Evolutionary conservation across 2,797 vertebrate genomes (phyloP), one percentile per base, ranked within the genome.

Genomic region (Anguilla obscura): DNA sequence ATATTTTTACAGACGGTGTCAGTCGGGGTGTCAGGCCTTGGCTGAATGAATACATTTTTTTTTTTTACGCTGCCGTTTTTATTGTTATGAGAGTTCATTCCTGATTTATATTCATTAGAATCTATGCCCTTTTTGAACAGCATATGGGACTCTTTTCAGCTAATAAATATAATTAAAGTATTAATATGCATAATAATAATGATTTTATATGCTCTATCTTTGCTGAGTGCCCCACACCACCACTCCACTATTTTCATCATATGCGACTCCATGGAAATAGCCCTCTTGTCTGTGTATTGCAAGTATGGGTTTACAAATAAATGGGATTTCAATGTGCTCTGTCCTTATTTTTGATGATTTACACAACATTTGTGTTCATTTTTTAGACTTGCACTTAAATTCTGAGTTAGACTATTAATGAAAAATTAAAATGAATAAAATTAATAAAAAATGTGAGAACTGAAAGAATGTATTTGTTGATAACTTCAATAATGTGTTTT

Each of bases 51-150:
- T 87, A 85, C 88, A 88, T 88, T 87, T 74, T 86, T 90, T 87
- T 89, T 85, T 87, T 89, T 85, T 56, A 89, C 86, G 74, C 58
- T 83, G 66, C 90, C 86, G 86, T 87, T 89, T 90, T 92, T 83
- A 85, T 88, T 52, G 84, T 33, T 56, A 60, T 33, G 83, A 56
- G 58, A 60, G 30, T 84, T 24, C 82, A 48, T 85, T 79, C 18
- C 36, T 45, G 21, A 33, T 40, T 45, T 21, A 21, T 18, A 40
- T 40, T 79, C 36, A 79, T 76, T 76, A 76, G 24, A n/a, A 69
- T 8, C 14, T 27, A 69, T 21, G 33, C 33, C 33, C n/a, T 84
- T 83, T 63, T 66, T 50, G n/a, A 76, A 87, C 21, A 69, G 56
- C 14, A 16, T 87, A 60, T 87, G 21, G 30, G 63, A 30, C n/a